Evolutionary conservation across 2,888 invertebrate species (phyloP).

Genomic region (Iselma pallidipennis): DNA sequence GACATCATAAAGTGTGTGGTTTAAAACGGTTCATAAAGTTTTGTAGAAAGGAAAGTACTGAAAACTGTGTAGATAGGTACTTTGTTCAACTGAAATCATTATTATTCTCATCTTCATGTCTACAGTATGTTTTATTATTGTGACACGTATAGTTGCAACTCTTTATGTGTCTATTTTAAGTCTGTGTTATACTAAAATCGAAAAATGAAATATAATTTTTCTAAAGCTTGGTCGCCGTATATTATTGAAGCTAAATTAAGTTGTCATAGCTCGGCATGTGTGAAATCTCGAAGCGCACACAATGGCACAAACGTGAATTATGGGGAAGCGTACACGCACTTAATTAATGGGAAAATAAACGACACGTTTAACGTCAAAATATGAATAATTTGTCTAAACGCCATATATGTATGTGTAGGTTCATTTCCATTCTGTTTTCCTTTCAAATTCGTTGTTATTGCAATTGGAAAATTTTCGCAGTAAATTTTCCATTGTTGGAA

Average conservation of each 20-base stretch:
- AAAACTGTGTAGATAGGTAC: no score
- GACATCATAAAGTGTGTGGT: neutral
- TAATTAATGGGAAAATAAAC: conserved; percentile 40
- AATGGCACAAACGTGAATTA: conserved; percentile 35
- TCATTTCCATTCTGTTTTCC: conserved; percentile 11
- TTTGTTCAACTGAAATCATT: no score
- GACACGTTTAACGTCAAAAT: conserved; percentile 35
- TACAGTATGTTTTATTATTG: no score
- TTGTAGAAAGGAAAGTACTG: neutral
- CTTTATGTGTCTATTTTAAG: no score
- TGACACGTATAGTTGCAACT: no score
- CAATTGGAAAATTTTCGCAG: conserved; percentile 14
- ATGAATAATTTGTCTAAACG: conserved; percentile 29
- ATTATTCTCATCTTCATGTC: no score
- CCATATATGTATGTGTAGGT: no score
- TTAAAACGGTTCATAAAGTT: neutral
- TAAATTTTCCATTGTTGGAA: conserved; percentile 2
- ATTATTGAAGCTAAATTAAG: conserved; percentile 27
- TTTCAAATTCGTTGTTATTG: conserved; percentile 17
- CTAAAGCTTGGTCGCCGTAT: conserved; percentile 5
- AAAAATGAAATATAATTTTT: no score
- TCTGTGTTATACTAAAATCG: no score
- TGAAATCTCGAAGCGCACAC: conserved; percentile 25
- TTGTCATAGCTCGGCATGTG: conserved; percentile 39
- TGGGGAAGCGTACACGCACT: conserved; percentile 29